Conservation (phyloP, 2,888 invertebrate genomes). For the Cylindroiulus punctatus region DNA sequence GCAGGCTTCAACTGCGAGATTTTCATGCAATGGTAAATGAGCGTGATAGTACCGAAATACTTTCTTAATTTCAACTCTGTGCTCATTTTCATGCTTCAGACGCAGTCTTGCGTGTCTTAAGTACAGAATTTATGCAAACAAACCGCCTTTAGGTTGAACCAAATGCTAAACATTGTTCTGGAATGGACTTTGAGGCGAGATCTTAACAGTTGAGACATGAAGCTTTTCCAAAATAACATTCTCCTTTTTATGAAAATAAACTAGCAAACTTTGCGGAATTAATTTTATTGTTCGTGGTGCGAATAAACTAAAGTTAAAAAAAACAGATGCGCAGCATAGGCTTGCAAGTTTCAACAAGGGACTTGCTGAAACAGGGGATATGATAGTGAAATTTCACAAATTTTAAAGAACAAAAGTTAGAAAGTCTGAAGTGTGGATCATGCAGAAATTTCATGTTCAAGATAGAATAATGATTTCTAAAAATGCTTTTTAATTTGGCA, state of each 20-base stretch:
- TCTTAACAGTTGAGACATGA: not conserved
- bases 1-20: not conserved
- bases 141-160: not conserved
- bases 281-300: slow-evolving; percentile 2
- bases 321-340: not conserved
- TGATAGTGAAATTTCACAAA: no score
- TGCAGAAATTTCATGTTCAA: not conserved
- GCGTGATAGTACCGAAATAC: not conserved
- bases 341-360: not conserved
- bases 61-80: not conserved
- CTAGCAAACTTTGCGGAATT: not conserved
- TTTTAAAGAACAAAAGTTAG: not conserved
- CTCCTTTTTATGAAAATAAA: not conserved
- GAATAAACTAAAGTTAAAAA: not conserved
- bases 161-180: not conserved
- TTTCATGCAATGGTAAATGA: not conserved
- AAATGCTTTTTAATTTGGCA: not conserved
- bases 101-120: slow-evolving; percentile 13
- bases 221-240: not conserved
- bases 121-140: slow-evolving; percentile 13
- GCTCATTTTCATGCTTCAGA: not conserved
- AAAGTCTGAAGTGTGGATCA: not conserved
- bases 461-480: no score
- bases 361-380: no score
- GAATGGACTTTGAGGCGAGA: not conserved